phyloP scores from a whole-genome alignment of 92 coral and sea anemone genomes.

The Palythoa heliodiscus region DNA sequence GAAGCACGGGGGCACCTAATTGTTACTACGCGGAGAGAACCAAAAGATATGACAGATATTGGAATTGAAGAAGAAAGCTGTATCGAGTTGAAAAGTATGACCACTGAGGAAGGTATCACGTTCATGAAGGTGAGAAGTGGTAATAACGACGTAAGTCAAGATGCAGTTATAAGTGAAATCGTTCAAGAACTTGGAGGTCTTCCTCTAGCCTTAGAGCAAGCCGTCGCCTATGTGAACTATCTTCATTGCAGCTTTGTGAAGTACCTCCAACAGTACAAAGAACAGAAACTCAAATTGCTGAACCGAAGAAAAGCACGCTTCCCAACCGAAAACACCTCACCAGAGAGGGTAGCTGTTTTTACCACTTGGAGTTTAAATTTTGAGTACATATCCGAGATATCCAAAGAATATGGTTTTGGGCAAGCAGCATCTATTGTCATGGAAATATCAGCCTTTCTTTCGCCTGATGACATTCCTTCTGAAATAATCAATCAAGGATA shows the following conservation, averaged over 20 bases:
- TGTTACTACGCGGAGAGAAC: constrained; percentile 79
- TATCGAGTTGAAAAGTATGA: constrained; percentile 58
- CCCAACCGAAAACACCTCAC: constrained; percentile 56
- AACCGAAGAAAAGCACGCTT: constrained; percentile 52
- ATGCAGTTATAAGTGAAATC: constrained; percentile 28
- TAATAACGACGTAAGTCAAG: constrained; percentile 15
- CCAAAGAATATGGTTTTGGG: constrained; percentile 41
- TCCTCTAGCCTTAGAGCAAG: constrained; percentile 88
- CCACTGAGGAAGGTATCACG: constrained; percentile 57
- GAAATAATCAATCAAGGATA: constrained; percentile 81
- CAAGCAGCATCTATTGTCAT: constrained; percentile 31
- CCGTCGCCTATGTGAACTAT: constrained; percentile 71
- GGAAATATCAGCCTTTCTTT: constrained; percentile 78
- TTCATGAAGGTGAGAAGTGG: constrained; percentile 56
- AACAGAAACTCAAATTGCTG: constrained; percentile 55
- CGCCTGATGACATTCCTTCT: constrained; percentile 78
- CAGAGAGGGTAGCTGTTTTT: constrained; percentile 69
- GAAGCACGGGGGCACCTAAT: constrained; percentile 68
- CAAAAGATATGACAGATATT: constrained; percentile 42
- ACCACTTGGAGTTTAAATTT: constrained; percentile 89
- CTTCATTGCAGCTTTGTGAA: constrained; percentile 48
- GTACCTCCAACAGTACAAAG: constrained; percentile 64
- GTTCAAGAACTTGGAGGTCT: constrained; percentile 78
- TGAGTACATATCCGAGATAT: constrained; percentile 49
- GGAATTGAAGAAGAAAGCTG: constrained; percentile 56